Evolutionary conservation across 2,888 invertebrate species (phyloP), one percentile per base, ranked within the genome.

Genomic region (Hirtodrosophila confusa): DNA sequence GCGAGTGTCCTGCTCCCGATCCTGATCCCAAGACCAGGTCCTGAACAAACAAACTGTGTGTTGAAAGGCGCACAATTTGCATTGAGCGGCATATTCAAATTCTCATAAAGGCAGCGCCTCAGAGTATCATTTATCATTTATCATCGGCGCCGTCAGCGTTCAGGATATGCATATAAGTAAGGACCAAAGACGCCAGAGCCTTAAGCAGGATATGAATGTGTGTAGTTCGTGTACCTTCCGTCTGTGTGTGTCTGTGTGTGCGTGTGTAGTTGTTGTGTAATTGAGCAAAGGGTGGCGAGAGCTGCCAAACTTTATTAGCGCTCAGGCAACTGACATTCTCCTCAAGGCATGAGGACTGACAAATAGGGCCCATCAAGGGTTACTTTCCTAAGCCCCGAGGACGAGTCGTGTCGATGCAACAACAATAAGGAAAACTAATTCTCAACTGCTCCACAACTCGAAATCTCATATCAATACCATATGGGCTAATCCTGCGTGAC

Each of bases 91-190:
- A 75, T 88, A 88, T 88, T 80, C 80, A 79, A 86, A 87, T 88
- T 85, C 84, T 67, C 80, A 88, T 84, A 80, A 80, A 49, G 71
- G 62, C 43, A 36, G 54, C 57, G 45, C 37, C 73, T 65, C 63
- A 58, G 75, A 69, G 69, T 80, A 80, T 80, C 86, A 88, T 84
- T 86, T 88, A 86, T 84, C 84, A 88, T 87, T 75, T 87, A 84
- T 79, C 80, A 86, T 78, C 80, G 69, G 61, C 55, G 62, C 7
- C 31, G 31, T 31, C 31, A 31, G 9, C 3, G 7, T 31, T 56
- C 43, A 49, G 67, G 69, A 69, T 63, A 71, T 64, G 63, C 66
- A 65, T 62, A 67, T 54, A 47, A 39, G 58, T 29, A 43, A 53
- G 54, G 50, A 35, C 48, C 11, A 31, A 44, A 12, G 56, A 64